Percentiles rank a stretch among this genome's conserved stretches.
Conservation (phyloP, 1,140 invertebrate species). For the Euura lappo region DNA sequence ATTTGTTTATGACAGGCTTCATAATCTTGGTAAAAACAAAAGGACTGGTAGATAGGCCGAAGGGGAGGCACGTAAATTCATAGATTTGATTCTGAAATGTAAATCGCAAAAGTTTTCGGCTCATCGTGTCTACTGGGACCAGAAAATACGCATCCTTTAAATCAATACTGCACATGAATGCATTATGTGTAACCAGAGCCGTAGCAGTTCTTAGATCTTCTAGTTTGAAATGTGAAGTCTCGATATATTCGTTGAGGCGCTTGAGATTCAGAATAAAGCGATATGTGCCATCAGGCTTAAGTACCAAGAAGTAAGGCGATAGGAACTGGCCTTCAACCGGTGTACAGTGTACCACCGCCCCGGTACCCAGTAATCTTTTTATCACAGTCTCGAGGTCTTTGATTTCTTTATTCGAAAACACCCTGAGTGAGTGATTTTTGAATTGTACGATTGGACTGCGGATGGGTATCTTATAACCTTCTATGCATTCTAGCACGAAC, state of each 20-base stretch:
- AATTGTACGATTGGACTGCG: constrained; percentile 12
- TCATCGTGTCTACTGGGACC: constrained; percentile 17
- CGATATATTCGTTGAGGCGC: constrained; percentile 25
- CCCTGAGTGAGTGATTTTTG: constrained; percentile 31
- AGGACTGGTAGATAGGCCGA: background rate
- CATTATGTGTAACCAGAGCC: constrained; percentile 12
- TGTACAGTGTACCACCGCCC: constrained; percentile 22
- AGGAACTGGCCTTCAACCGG: constrained; percentile 22
- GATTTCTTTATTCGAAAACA: constrained; percentile 5
- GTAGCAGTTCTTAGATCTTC: constrained; percentile 24
- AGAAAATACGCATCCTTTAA: constrained; percentile 26
- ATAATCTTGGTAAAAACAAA: constrained; percentile 26
- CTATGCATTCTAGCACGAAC: constrained; percentile 22
- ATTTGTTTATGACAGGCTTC: constrained; percentile 17
- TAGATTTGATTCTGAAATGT: constrained; percentile 20
- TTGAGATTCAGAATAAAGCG: constrained; percentile 32
- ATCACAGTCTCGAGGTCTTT: constrained; percentile 19
- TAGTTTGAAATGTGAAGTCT: constrained; percentile 25
- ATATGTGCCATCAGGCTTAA: constrained; percentile 45
- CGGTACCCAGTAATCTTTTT: constrained; percentile 20
- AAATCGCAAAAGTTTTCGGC: constrained; percentile 22
- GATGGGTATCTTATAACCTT: constrained; percentile 25
- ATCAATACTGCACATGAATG: constrained; percentile 22
- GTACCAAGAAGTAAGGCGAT: constrained; percentile 42
- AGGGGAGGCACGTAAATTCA: constrained; percentile 25